A percentile compares a stretch with the other conserved stretches of the same genome.
Conservation (phyloP, 2,797 vertebrate genomes). For the Bovichtus diacanthus region DNA sequence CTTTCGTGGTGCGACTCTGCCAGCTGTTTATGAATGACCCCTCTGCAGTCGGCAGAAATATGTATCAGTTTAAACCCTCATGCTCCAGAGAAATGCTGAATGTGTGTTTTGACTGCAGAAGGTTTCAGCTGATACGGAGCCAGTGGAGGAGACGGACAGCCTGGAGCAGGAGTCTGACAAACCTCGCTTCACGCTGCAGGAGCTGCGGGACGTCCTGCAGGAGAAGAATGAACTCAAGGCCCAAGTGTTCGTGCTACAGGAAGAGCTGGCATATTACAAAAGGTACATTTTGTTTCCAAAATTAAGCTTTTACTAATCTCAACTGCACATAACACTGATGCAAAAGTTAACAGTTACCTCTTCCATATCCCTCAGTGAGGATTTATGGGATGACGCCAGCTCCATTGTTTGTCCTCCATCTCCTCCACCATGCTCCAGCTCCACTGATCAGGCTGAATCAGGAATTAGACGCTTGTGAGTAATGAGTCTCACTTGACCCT, state of each 20-base stretch:
- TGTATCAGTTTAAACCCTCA: neutral
- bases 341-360: neutral
- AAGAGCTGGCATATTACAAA: conserved; percentile 93
- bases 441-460: conserved; percentile 88
- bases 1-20: neutral
- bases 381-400: conserved; percentile 87
- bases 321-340: neutral
- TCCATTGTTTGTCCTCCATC: conserved; percentile 67
- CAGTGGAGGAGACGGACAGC: conserved; percentile 56
- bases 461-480: conserved; percentile 96
- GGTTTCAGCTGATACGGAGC: conserved; percentile 68
- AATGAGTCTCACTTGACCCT: neutral
- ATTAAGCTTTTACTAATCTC: neutral
- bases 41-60: neutral
- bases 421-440: conserved; percentile 72
- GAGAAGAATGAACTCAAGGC: conserved; percentile 95
- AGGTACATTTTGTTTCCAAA: conserved; percentile 76
- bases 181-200: conserved; percentile 93
- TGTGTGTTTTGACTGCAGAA: conserved; percentile 72
- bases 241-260: conserved; percentile 92
- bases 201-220: conserved; percentile 92
- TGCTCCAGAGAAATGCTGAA: neutral
- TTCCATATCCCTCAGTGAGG: conserved; percentile 84
- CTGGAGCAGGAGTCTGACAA: conserved; percentile 88
- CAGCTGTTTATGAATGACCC: neutral